Evolutionary conservation across 2,797 vertebrate genomes (phyloP), one percentile per base, ranked within the genome.

Genomic region (Peromyscus nudipes): DNA sequence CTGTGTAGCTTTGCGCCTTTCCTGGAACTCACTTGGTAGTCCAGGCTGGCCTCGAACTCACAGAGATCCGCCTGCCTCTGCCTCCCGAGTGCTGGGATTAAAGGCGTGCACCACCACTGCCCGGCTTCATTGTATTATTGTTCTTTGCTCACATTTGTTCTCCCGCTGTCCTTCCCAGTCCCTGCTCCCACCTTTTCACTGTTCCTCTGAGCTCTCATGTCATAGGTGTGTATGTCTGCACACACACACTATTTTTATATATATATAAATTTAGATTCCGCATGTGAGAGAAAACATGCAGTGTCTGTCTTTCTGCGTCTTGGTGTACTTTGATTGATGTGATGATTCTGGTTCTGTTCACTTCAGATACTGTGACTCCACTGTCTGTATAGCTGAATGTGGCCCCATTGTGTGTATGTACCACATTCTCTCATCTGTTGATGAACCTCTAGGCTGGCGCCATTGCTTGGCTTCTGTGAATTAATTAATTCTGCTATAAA

Each of bases 221-320:
- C 83, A 27, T 69, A 52, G 46, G 52, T 52, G 8, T 52, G 10
- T 55, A 6, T 37, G n/a, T 71, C 14, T 86, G 31, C 4, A 5
- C 6, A 5, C 10, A 10, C 21, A 34, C 2, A 31, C 43, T n/a
- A n/a, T n/a, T n/a, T n/a, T n/a, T n/a, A 4, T 34, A 17, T 9
- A 75, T 52, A 17, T 88, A 31, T 60, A 75, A 88, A 75, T 88
- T 69, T 60, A 60, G 25, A 60, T 89, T 75, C 52, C 60, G 11
- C 19, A 34, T 89, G 43, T 76, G 37, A 73, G 49, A 57, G 69
- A 84, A 75, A 73, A 34, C 52, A 75, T 60, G 6, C 27, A 25
- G 2, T 43, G 25, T 43, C 49, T 29, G 23, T 27, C 37, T 89
- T 88, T 75, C 34, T 8, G n/a, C 23, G 71, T 76, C 86, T 76